Conservation (phyloP, 1,140 invertebrate species). For the Zaprionus camerounensis region DNA sequence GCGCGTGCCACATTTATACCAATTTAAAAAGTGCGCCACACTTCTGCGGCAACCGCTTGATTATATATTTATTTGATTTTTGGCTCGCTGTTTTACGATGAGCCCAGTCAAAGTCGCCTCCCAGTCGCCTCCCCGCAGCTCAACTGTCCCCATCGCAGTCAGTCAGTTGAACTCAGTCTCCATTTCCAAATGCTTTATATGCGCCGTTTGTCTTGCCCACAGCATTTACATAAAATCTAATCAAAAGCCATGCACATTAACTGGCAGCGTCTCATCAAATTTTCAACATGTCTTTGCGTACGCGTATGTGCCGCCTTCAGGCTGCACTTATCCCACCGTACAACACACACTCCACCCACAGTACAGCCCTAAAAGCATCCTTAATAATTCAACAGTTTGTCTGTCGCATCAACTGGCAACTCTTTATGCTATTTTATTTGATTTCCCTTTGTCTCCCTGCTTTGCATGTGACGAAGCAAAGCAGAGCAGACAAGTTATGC, state of each 20-base stretch:
- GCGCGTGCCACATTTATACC: constrained; percentile 74
- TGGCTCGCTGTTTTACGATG: constrained; percentile 50
- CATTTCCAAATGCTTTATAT: constrained; percentile 41
- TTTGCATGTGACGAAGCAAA: constrained; percentile 12
- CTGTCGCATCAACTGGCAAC: constrained; percentile 60
- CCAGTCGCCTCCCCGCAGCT: background rate
- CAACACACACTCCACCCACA: background rate
- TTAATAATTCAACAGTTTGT: constrained; percentile 72
- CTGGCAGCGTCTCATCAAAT: constrained; percentile 69
- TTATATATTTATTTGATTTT: constrained; percentile 81
- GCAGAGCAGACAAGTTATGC: background rate
- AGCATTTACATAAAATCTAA: constrained; percentile 82
- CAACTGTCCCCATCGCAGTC: background rate
- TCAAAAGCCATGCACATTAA: constrained; percentile 77
- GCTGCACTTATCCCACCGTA: constrained; percentile 54
- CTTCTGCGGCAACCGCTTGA: constrained; percentile 68
- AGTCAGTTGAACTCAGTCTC: background rate
- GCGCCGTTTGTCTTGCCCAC: constrained; percentile 44
- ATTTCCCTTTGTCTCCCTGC: constrained; percentile 23
- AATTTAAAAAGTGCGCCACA: constrained; percentile 74
- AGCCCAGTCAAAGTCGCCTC: background rate
- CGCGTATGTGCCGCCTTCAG: constrained; percentile 37
- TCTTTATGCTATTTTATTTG: constrained; percentile 64
- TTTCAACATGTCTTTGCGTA: constrained; percentile 66
- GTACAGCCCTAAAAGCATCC: constrained; percentile 67